Evolutionary conservation across 2,113 vertebrate genomes (phyloP).

Genomic region (Dasyurus viverrinus): DNA sequence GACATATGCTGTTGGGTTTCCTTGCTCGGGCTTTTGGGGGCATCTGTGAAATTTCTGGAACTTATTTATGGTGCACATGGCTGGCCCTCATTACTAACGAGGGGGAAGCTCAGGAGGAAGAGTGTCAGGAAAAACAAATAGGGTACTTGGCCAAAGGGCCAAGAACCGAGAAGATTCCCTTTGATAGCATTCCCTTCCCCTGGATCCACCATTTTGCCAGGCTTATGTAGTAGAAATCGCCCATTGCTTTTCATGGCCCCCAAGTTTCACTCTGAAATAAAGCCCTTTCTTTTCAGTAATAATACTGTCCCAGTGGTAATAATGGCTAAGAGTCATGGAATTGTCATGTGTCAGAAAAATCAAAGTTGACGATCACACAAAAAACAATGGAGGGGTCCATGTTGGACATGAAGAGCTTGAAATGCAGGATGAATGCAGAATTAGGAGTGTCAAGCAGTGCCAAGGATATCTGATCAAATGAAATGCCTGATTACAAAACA

Average conservation of each 20-base stretch:
- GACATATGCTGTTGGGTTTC: constrained; percentile 87
- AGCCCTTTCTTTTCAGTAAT: neutral
- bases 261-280: neutral
- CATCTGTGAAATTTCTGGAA: constrained; percentile 79
- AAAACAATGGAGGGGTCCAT: neutral
- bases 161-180: rapidly evolving
- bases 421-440: neutral
- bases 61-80: constrained; percentile 79
- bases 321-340: neutral
- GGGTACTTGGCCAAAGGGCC: constrained; percentile 65
- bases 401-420: neutral
- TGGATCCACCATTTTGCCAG: neutral
- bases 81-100: constrained; percentile 72
- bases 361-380: neutral
- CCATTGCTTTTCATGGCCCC: neutral
- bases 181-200: rapidly evolving
- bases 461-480: neutral
- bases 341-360: neutral
- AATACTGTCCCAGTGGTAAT: neutral
- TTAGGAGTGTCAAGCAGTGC: neutral
- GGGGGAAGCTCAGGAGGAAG: constrained; percentile 67
- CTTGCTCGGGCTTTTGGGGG: constrained; percentile 81
- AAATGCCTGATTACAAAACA: neutral
- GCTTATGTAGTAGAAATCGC: neutral
- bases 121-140: constrained; percentile 70